phyloP scores from a whole-genome alignment of 2,113 vertebrate species.

The Nipponia nippon region DNA sequence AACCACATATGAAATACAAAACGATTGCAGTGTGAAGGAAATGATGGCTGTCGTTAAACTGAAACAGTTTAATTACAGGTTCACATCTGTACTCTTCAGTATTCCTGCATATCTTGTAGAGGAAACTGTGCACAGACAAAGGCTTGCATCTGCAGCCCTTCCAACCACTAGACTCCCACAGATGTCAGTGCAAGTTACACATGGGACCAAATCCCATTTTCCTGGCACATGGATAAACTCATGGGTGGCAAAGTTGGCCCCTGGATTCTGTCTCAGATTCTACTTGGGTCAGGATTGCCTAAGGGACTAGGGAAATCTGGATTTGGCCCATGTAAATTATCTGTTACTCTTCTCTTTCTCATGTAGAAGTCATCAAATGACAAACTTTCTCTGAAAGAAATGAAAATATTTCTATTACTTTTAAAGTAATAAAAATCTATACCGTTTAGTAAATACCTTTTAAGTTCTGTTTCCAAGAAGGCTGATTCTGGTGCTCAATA shows the following conservation, averaged over 20 bases:
- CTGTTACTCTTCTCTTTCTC: conserved; percentile 13
- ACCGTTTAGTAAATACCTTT: background rate
- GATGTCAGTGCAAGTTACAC: background rate
- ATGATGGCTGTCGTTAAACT: background rate
- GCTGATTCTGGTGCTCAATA: background rate
- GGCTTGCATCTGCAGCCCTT: background rate
- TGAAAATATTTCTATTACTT: background rate
- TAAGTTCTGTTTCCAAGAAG: background rate
- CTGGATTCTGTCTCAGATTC: background rate
- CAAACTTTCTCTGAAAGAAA: background rate
- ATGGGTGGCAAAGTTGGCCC: background rate
- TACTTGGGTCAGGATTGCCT: background rate
- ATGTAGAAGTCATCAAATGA: background rate
- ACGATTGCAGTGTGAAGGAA: background rate
- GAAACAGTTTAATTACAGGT: background rate
- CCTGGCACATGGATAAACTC: background rate
- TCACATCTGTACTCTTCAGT: background rate
- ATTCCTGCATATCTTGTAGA: background rate
- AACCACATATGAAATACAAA: background rate
- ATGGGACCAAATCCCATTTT: background rate
- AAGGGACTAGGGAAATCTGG: background rate
- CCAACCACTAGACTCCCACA: background rate
- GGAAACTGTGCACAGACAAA: background rate
- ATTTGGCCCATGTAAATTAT: background rate
- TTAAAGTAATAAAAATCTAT: background rate